Base-by-base conservation (phyloP, 2,113 vertebrate genomes). In the Cyphomyrus discorhynchus region DNA sequence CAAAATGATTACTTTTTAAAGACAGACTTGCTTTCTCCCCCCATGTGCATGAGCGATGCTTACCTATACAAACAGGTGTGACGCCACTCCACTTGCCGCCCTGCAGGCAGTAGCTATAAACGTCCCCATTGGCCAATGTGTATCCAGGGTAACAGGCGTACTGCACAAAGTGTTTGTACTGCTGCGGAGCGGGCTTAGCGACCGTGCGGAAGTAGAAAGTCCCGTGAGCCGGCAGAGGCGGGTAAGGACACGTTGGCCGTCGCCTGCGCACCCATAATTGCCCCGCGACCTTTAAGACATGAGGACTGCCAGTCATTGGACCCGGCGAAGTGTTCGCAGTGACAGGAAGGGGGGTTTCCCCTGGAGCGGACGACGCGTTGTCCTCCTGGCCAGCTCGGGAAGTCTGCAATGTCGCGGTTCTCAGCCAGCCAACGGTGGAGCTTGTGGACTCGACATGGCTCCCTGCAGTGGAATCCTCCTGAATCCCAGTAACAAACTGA, bases 101-200 rank as follows among this genome's bases (percentile, higher is more conserved):
- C 27, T 91, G 92, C 80, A 93, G 93, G 88, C 95, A 96, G 90
- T 92, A 95, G 88, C 94, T 96, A 89, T 94, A 91, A 5, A 92
- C 70, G 5, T 95, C 95, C 52, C 95, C 95, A 56, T 93, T 90
- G 87, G 93, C 93, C 90, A 96, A 90, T 0, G 93, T 94, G 47
- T 95, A 95, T 50, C 94, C 95, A 24, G 94, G 92, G 70, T 94
- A 94, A 91, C 95, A 96, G 53, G 92, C 92, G 2, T 95, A 96
- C 88, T 95, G 94, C 24, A 96, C 92, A 88, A 94, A 95, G 77
- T 95, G 93, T 39, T 87, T 94, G 91, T 94, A 93, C 42, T 94
- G 93, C 89, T 80, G 39, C 1, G 92, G 92, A 13, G 84, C 89
- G 3, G 93, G 93, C 82, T 94, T 93, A 77, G 89, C 91, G 5